Conservation (phyloP, 2,888 invertebrate genomes). For the Malacosoma neustria region DNA sequence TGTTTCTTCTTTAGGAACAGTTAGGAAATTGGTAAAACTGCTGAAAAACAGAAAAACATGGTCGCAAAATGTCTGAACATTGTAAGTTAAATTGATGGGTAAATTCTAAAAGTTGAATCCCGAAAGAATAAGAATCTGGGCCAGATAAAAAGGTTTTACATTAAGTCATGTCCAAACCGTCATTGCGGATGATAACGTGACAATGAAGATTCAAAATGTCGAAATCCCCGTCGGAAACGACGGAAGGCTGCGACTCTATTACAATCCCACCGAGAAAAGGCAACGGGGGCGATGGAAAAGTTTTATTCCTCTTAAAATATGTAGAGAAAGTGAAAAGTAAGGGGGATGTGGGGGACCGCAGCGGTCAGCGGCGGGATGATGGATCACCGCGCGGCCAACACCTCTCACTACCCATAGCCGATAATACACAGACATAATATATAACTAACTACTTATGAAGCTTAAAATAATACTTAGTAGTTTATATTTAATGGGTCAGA, state of each 20-base stretch:
- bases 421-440: constrained; percentile 56
- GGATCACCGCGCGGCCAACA: constrained; percentile 64
- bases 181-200: constrained; percentile 45
- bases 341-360: constrained; percentile 41
- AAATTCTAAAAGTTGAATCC: constrained; percentile 36
- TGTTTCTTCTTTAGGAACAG: too few relatives aligned
- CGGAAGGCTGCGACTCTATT: constrained; percentile 41
- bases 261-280: constrained; percentile 31
- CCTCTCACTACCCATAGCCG: constrained; percentile 56
- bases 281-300: constrained; percentile 51
- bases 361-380: constrained; percentile 71
- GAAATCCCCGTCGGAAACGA: constrained; percentile 33
- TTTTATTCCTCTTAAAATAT: constrained; percentile 75
- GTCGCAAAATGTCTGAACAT: constrained; percentile 12
- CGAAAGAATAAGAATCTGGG: constrained; percentile 33
- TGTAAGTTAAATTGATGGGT: constrained; percentile 13
- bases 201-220: constrained; percentile 45
- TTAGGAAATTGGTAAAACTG: too few relatives aligned
- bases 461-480: too few relatives aligned
- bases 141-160: constrained; percentile 39
- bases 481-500: too few relatives aligned
- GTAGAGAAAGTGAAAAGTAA: constrained; percentile 75
- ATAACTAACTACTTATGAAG: not conserved
- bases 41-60: too few relatives aligned
- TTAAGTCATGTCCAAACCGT: constrained; percentile 35